These are phyloP conservation scores for Carcinoscorpius rotundicauda DNA, from an alignment of 1,140 invertebrate genomes.

Conservation along the genomic window DNA sequence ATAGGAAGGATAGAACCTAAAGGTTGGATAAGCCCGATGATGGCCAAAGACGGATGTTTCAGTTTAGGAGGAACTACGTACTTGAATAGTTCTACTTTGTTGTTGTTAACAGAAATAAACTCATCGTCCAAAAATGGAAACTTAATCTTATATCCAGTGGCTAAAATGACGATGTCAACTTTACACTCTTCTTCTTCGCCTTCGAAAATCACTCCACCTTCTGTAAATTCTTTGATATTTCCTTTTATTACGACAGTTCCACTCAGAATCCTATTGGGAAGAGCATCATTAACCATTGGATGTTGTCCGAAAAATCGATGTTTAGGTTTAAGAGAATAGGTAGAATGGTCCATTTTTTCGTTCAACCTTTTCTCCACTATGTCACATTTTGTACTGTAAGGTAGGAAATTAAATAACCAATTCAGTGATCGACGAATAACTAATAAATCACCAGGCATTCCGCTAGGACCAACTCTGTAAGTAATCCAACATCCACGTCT, in stretches of 20 bases:
- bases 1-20: conserved; percentile 40
- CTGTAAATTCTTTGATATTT: conserved; percentile 30
- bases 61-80: conserved; percentile 35
- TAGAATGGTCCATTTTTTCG: conserved; percentile 36
- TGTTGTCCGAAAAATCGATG: conserved; percentile 38
- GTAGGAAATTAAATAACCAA: conserved; percentile 10
- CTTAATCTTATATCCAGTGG: conserved; percentile 35
- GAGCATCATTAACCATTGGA: conserved; percentile 43
- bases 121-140: conserved; percentile 33
- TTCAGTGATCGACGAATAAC: conserved; percentile 16
- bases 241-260: conserved; percentile 36
- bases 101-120: conserved; percentile 26
- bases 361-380: conserved; percentile 21
- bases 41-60: conserved; percentile 31
- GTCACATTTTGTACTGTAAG: conserved; percentile 7
- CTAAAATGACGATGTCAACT: conserved; percentile 32
- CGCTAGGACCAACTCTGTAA: conserved; percentile 31
- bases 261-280: conserved; percentile 38
- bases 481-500: conserved; percentile 38
- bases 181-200: conserved; percentile 18
- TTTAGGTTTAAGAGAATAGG: conserved; percentile 36
- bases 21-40: conserved; percentile 42
- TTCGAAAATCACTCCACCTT: conserved; percentile 31
- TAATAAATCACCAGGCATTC: conserved; percentile 29
- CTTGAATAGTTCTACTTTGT: conserved; percentile 37